Evolutionary conservation across 2,113 vertebrate species (phyloP).

Genomic region (Hirundichthys speculiger): DNA sequence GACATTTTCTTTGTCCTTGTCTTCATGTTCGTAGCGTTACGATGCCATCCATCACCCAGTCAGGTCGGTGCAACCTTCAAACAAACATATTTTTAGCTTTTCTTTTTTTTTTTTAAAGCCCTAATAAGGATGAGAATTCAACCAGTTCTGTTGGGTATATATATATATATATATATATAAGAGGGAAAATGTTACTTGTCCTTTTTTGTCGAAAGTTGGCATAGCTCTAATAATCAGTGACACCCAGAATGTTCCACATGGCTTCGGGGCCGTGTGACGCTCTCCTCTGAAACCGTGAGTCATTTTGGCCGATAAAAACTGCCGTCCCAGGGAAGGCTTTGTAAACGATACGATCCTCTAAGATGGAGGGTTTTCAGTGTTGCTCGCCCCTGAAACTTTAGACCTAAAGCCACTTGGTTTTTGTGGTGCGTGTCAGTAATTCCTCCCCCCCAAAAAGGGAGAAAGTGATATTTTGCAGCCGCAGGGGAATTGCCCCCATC

Average conservation of each 20-base stretch:
- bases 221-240: constrained; percentile 75
- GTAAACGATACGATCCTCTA: constrained; percentile 71
- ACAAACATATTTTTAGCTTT: constrained; percentile 52
- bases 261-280: constrained; percentile 52
- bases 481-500: constrained; percentile 67
- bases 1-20: constrained; percentile 6
- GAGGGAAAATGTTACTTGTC: constrained; percentile 38
- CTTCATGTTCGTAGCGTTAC: constrained; percentile 26
- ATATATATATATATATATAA: too few relatives aligned
- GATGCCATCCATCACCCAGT: constrained; percentile 52
- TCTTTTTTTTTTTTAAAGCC: too few relatives aligned
- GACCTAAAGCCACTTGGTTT: constrained; percentile 64
- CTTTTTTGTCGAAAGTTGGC: constrained; percentile 50
- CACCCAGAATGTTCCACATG: constrained; percentile 64
- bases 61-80: constrained; percentile 50
- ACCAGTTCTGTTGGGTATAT: constrained; percentile 40
- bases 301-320: constrained; percentile 75
- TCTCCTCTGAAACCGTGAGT: constrained; percentile 62
- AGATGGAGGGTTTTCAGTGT: constrained; percentile 65
- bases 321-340: constrained; percentile 71
- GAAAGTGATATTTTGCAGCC: constrained; percentile 81
- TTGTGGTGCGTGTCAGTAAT: constrained; percentile 77
- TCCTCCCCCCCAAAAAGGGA: constrained; percentile 52
- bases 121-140: constrained; percentile 42
- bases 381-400: constrained; percentile 72